phyloP scores from a whole-genome alignment of 1,140 invertebrate species.

The Bombus huntii region DNA sequence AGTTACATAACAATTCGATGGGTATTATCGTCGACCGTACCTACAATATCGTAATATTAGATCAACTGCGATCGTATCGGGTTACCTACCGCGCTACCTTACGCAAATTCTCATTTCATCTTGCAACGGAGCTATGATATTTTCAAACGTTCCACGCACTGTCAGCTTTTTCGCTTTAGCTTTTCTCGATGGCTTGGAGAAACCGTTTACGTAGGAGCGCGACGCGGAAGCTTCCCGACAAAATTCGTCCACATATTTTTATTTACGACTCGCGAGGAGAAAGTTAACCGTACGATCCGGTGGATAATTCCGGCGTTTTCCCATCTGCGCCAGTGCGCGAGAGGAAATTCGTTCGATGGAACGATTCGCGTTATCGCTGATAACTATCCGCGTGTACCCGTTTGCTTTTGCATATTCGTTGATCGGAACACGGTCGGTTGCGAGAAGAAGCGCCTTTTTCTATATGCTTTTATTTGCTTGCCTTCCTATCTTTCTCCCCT shows the following conservation, averaged over 20 bases:
- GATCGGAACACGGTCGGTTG: slow-evolving; percentile 19
- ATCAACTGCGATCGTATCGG: slow-evolving; percentile 26
- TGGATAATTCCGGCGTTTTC: neutral
- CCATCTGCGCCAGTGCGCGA: accelerated
- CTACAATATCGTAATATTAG: slow-evolving; percentile 32
- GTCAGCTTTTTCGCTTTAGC: neutral
- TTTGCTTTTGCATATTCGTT: neutral
- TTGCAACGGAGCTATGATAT: neutral
- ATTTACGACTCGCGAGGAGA: neutral
- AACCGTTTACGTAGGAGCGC: too few relatives aligned
- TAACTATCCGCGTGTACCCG: neutral
- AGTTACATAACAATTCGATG: slow-evolving; percentile 55
- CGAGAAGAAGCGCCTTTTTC: slow-evolving; percentile 30
- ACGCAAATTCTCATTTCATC: slow-evolving; percentile 22
- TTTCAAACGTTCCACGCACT: neutral
- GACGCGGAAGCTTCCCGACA: too few relatives aligned
- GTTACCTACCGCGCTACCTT: slow-evolving; percentile 48
- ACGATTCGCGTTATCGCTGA: slow-evolving; percentile 11
- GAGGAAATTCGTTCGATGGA: neutral
- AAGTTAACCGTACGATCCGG: neutral
- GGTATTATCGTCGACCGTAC: slow-evolving; percentile 41
- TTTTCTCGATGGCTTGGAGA: too few relatives aligned
- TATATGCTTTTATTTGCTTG: neutral
- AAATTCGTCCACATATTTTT: too few relatives aligned
- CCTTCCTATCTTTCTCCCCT: neutral